phyloP scores from a whole-genome alignment of 1,140 invertebrate genomes.

The Lordiphosa collinella region DNA sequence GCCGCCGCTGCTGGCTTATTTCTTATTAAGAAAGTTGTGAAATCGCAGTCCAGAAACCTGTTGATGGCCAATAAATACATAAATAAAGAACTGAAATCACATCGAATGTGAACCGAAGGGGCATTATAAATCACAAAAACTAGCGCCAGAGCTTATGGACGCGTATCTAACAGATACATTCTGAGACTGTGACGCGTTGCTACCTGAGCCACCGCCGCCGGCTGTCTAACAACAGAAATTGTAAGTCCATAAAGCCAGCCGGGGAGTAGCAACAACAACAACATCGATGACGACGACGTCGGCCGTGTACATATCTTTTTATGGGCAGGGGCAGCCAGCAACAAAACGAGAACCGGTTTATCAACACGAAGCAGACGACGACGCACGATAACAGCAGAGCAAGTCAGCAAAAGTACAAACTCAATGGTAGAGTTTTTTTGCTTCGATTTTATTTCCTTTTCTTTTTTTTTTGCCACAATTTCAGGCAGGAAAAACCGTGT shows the following conservation, averaged over 20 bases:
- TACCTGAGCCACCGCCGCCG: constrained; percentile 44
- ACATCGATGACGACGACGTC: constrained; percentile 24
- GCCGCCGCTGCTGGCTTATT: constrained; percentile 1
- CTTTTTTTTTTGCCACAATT: constrained; percentile 60
- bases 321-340: constrained; percentile 40
- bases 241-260: constrained; percentile 11
- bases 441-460: constrained; percentile 38
- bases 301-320: constrained; percentile 47
- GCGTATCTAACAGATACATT: constrained; percentile 72
- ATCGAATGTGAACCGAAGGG: constrained; percentile 4
- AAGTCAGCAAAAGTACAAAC: constrained; percentile 31
- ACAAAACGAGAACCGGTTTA: constrained; percentile 59
- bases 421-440: constrained; percentile 38
- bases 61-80: constrained; percentile 34
- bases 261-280: constrained; percentile 6
- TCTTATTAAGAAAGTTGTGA: constrained; percentile 11
- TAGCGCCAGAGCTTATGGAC: constrained; percentile 27
- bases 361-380: constrained; percentile 47
- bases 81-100: constrained; percentile 15
- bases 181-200: constrained; percentile 42
- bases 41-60: constrained; percentile 25
- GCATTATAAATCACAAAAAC: constrained; percentile 32
- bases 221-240: constrained; percentile 27
- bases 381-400: constrained; percentile 57
- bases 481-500: constrained; percentile 70